Base-by-base conservation (phyloP, 2,113 vertebrate species). In the Alosa alosa region DNA sequence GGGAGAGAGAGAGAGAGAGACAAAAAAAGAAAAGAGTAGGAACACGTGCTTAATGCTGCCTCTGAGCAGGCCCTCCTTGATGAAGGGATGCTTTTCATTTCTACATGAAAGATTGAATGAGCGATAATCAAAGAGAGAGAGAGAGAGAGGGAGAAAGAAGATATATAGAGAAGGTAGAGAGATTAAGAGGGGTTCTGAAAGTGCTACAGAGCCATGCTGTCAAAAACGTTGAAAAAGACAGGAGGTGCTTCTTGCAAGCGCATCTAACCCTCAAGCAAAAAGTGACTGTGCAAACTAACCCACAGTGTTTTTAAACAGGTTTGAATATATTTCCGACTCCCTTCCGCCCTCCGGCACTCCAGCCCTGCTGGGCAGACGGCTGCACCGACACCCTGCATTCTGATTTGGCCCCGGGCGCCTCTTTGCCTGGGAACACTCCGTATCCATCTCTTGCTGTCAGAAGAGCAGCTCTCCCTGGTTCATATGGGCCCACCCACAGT, bases 81-180 rank as follows among this genome's bases (percentile, higher is more conserved):
- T 78, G 25, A 78, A 78, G 72, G 45, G n/a, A 83, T 64, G 15
- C 44, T 10, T 39, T 84, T 81, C 39, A 57, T 84, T 84, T 60
- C 2, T 25, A 64, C 39, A 60, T 83, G 25, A 82, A 36, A 84
- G 55, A 15, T 10, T 39, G 68, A 75, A 17, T 15, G 9, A 75
- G 68, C 11, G 31, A 39, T 17, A 75, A 39, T 2, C n/a, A 72
- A 8, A 72, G 6, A 72, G 25, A 72, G 64, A 8, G 17, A 52
- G 50, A 52, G 50, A 52, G 8, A 52, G 2, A 52, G 17, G 17
- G 50, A 52, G 50, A 52, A 52, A 52, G 1, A 52, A 52, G 41
- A 44, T 44, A 44, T 18, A 57, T 22, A 57, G 50, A 57, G 55
- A 4, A 57, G 18, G 31, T 8, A 72, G 6, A 72, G 64, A 72